These are phyloP conservation scores for Xestia rhomboidea DNA, from an alignment of 2,888 invertebrate species.

Conservation along the genomic window DNA sequence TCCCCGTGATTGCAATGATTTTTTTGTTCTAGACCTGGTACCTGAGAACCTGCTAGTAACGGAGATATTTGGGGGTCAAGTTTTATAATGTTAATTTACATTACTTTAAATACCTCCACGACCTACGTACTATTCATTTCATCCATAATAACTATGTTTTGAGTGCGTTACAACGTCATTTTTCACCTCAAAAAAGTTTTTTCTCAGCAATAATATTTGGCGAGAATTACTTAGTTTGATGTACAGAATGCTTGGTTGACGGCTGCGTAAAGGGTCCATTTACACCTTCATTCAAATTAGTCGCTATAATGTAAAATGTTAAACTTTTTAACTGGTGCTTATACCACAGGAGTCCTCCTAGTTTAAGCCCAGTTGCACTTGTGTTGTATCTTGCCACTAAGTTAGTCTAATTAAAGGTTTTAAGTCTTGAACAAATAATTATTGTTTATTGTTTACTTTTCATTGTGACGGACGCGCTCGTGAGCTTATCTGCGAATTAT, in stretches of 20 bases:
- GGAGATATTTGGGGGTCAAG: not conserved
- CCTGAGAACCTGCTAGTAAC: not conserved
- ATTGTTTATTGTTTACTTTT: too few species aligned
- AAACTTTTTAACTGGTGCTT: too few species aligned
- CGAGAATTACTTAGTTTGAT: not conserved
- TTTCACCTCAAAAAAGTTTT: not conserved
- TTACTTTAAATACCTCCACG: not conserved
- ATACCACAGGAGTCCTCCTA: too few species aligned
- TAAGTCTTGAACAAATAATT: too few species aligned
- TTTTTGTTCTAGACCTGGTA: not conserved
- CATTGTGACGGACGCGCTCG: conserved; percentile 63
- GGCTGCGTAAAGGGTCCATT: not conserved
- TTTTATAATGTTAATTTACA: not conserved
- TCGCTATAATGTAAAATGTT: conserved; percentile 58
- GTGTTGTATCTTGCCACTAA: too few species aligned
- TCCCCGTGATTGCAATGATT: not conserved
- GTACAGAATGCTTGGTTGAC: not conserved
- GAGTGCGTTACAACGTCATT: not conserved
- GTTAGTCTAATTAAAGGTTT: too few species aligned
- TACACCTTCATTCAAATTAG: conserved; percentile 45
- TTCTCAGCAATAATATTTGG: not conserved
- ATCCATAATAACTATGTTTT: not conserved
- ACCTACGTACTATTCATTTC: too few species aligned
- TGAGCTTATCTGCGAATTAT: conserved; percentile 77
- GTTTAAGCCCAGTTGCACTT: too few species aligned